These are phyloP conservation scores for Sardina pilchardus DNA, from an alignment of 2,113 vertebrate species.

Conservation along the genomic window DNA sequence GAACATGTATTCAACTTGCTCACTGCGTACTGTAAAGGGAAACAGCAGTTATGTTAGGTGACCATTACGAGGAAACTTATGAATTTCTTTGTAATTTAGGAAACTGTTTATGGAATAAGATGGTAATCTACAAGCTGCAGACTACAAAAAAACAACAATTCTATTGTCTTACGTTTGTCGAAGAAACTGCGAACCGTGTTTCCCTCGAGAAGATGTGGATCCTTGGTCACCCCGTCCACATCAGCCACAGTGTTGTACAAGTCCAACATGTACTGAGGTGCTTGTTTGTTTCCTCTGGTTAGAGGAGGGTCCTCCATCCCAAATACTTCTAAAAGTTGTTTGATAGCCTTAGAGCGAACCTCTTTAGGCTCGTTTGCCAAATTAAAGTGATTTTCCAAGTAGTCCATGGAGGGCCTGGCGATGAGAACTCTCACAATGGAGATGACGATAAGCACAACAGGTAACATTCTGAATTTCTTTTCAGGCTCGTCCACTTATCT, in stretches of 20 bases:
- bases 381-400: slow-evolving; percentile 48
- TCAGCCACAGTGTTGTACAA: slow-evolving; percentile 85
- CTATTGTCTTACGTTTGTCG: slow-evolving; percentile 79
- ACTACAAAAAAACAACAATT: background rate
- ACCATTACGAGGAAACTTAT: background rate
- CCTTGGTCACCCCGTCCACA: slow-evolving; percentile 84
- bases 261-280: slow-evolving; percentile 92
- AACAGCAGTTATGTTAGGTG: background rate
- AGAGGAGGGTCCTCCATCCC: slow-evolving; percentile 83
- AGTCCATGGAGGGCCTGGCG: slow-evolving; percentile 54
- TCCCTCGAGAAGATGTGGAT: slow-evolving; percentile 80
- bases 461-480: slow-evolving; percentile 53
- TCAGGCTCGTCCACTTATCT: slow-evolving; percentile 27
- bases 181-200: slow-evolving; percentile 90
- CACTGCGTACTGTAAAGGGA: slow-evolving; percentile 68
- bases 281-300: slow-evolving; percentile 69
- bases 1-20: slow-evolving; percentile 80
- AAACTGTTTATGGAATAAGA: no score
- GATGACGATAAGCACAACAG: slow-evolving; percentile 41
- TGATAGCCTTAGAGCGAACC: slow-evolving; percentile 76
- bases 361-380: slow-evolving; percentile 50
- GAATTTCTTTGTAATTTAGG: no score
- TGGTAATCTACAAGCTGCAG: no score
- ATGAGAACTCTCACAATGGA: slow-evolving; percentile 44
- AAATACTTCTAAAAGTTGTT: slow-evolving; percentile 84